Percentiles rank a stretch among this genome's conserved stretches.
Conservation (phyloP, 23 tunicate species). For the Styela plicata region DNA sequence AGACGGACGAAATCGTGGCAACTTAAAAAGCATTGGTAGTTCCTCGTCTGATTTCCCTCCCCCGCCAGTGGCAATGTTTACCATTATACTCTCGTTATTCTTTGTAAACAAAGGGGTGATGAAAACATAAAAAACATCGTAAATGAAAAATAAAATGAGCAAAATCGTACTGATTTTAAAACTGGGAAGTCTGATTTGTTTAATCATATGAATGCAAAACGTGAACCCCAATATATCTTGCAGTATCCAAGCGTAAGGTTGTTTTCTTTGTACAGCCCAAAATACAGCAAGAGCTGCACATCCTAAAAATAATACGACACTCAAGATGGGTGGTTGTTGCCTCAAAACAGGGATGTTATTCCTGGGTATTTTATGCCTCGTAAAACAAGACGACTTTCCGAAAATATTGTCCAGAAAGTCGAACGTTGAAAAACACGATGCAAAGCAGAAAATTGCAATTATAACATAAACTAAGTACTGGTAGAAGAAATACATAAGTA, state of each 20-base stretch:
- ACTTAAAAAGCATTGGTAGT: conserved; percentile 76
- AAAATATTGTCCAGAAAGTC: conserved; percentile 37
- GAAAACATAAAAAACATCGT: conserved; percentile 88
- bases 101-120: conserved; percentile 77
- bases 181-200: conserved; percentile 48
- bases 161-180: conserved; percentile 43
- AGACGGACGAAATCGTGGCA: conserved; percentile 56
- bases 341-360: conserved; percentile 41
- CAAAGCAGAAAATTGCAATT: conserved; percentile 66
- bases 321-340: conserved; percentile 36
- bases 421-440: conserved; percentile 53
- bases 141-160: conserved; percentile 64
- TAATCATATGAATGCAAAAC: conserved; percentile 80
- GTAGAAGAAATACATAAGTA: conserved; percentile 82
- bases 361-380: conserved; percentile 34
- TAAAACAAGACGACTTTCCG: conserved; percentile 44
- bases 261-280: conserved; percentile 65
- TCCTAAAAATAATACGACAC: conserved; percentile 34
- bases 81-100: conserved; percentile 75
- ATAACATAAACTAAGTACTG: conserved; percentile 76
- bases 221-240: conserved; percentile 72
- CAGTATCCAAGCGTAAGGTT: conserved; percentile 70
- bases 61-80: conserved; percentile 75
- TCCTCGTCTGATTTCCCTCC: conserved; percentile 57
- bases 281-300: conserved; percentile 36